Evolutionary conservation across 2,797 vertebrate genomes (phyloP).

Genomic region (Muraenolepis orangiensis): DNA sequence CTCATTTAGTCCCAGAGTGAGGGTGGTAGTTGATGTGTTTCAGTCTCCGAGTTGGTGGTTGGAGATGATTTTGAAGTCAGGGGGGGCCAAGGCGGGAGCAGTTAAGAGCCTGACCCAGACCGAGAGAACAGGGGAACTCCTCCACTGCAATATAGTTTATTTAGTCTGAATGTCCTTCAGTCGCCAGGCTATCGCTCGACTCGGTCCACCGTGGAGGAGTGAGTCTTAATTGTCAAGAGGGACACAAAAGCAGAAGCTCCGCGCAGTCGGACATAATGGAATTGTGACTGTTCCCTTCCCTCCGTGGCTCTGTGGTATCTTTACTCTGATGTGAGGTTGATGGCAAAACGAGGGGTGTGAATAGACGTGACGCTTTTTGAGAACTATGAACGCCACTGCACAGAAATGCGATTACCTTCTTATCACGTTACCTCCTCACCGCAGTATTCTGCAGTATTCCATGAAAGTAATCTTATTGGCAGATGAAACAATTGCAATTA

Average conservation of each 20-base stretch:
- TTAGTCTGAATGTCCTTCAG: not conserved
- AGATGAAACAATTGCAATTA: constrained; percentile 60
- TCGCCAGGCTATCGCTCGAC: not conserved
- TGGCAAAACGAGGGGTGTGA: constrained; percentile 44
- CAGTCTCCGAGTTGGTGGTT: constrained; percentile 35
- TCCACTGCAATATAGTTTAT: constrained; percentile 12
- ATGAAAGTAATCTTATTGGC: constrained; percentile 64
- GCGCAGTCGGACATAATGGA: constrained; percentile 47
- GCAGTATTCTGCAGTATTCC: constrained; percentile 58
- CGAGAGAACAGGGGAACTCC: constrained; percentile 18
- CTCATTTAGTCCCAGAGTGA: constrained; percentile 42
- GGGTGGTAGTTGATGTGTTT: constrained; percentile 45
- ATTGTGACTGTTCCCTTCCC: constrained; percentile 63
- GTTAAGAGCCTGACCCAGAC: constrained; percentile 14
- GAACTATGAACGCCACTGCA: constrained; percentile 66
- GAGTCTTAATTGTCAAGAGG: constrained; percentile 31
- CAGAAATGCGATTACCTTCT: constrained; percentile 66
- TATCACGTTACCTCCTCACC: constrained; percentile 59
- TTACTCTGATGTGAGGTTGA: constrained; percentile 55
- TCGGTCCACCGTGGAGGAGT: not conserved
- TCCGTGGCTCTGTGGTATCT: constrained; percentile 53
- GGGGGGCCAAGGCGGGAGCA: constrained; percentile 9
- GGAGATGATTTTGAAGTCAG: constrained; percentile 40
- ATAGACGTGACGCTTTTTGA: constrained; percentile 49
- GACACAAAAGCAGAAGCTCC: constrained; percentile 40